Base-by-base conservation (phyloP, 2,888 invertebrate species). In the Cerceris rybyensis region DNA sequence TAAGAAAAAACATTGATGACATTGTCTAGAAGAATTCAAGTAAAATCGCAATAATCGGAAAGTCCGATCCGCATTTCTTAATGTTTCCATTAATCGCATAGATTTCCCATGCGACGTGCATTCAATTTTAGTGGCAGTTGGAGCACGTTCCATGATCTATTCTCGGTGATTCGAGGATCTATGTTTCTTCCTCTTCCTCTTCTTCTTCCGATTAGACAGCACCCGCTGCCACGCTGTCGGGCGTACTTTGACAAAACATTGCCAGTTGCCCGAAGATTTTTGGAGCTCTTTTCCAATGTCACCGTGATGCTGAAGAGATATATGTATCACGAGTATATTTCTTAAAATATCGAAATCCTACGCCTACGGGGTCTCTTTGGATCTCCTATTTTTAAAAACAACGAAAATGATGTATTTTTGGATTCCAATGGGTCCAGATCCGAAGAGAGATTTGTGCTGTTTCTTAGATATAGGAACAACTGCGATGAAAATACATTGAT, bases 101-200 rank as follows among this genome's bases (percentile, higher is more conserved):
- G 58, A 58, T 59, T 67, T 49, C 41, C 43, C 16, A 28, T 16
- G 57, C 49, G 66, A 54, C 16, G 9, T 13, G 17, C 60, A 11
- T 60, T 11, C 6, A 16, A 14, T 66, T 55, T 65, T 16, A 67
- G 14, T 54, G 46, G 46, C 17, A 39, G 70, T 55, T 57, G 63
- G 63, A 28, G 54, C 63, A 63, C 57, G 49, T 28, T 49, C 43
- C 61, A 39, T 14, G 57, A 63, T 70, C 70, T 70, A 70, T 70
- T 70, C 63, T 70, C 63, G 70, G 59, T 59, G 58, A 58, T 65
- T 58, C 57, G 58, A 28, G 57, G 63, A 49, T 64, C 70, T 64
- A 59, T 71, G 58, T 71, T 50, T 65, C 52, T 28, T 28, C 28
- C 28, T 65, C 52, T 28, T 28, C 28, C 28, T 42, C 17, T 17